A percentile compares a stretch with the other conserved stretches of the same genome.
Conservation (phyloP, 2,113 vertebrate species). For the Sinocyclocheilus anophthalmus region DNA sequence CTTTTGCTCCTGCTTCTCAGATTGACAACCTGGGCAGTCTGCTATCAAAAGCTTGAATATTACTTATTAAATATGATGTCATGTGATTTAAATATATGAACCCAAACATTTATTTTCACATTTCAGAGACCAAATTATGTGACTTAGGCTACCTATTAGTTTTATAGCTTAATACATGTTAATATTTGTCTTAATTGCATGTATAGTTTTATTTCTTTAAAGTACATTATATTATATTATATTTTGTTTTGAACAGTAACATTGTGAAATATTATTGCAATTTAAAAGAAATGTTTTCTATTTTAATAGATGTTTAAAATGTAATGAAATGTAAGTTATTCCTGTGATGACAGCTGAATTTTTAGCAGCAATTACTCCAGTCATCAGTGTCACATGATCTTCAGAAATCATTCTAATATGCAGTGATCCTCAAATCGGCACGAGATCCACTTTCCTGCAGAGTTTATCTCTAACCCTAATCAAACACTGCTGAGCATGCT, state of each 20-base stretch:
- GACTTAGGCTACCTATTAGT: background rate
- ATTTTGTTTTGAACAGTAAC: background rate
- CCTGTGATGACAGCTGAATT: background rate
- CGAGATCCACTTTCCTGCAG: no score
- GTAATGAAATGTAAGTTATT: background rate
- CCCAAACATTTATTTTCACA: background rate
- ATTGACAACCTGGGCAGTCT: background rate
- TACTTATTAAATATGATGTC: background rate
- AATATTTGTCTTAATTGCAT: background rate
- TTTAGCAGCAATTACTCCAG: background rate
- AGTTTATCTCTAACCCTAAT: no score
- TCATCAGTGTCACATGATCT: background rate
- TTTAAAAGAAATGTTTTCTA: no score
- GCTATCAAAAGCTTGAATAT: background rate
- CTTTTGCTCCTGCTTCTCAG: background rate
- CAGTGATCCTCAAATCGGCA: no score
- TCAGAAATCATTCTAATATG: no score
- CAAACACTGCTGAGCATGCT: no score
- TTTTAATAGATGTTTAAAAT: no score
- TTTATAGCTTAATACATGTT: background rate
- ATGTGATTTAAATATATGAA: background rate
- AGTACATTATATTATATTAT: background rate
- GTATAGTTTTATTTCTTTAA: background rate
- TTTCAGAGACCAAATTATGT: background rate
- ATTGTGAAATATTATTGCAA: background rate